Conservation (phyloP, 2,797 vertebrate species). For the Sternarchorhynchus goeldii region DNA sequence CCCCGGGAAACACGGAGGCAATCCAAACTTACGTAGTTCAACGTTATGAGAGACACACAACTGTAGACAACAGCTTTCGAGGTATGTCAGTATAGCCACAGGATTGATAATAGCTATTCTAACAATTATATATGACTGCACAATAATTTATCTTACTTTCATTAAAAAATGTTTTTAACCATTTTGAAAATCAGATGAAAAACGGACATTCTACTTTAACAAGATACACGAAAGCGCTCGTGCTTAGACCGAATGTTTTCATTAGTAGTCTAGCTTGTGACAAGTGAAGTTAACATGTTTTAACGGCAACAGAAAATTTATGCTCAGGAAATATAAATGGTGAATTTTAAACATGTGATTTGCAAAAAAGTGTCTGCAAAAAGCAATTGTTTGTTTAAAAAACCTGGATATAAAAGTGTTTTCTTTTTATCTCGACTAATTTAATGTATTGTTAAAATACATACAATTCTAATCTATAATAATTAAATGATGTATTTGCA, state of each 20-base stretch:
- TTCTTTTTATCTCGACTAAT: background rate
- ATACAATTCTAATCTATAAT: no score
- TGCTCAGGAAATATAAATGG: background rate
- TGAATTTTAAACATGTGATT: background rate
- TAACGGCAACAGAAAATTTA: background rate
- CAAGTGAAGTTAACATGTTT: background rate
- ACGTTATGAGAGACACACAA: slow-evolving; percentile 54
- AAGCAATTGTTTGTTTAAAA: background rate
- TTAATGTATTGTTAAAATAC: background rate
- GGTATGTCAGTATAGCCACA: background rate
- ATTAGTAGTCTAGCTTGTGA: no score
- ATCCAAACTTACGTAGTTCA: slow-evolving; percentile 64
- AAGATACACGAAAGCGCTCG: background rate
- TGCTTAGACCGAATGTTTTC: background rate
- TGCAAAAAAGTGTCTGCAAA: background rate
- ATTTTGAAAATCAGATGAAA: background rate
- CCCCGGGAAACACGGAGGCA: slow-evolving; percentile 59
- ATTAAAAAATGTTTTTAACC: background rate
- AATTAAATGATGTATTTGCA: no score
- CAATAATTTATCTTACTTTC: background rate
- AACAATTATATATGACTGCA: background rate
- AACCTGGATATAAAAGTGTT: background rate
- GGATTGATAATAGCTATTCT: background rate
- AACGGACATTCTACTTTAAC: background rate
- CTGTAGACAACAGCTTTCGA: background rate